Base-by-base conservation (phyloP, 2,888 invertebrate species). In the Mythimna ferrago region DNA sequence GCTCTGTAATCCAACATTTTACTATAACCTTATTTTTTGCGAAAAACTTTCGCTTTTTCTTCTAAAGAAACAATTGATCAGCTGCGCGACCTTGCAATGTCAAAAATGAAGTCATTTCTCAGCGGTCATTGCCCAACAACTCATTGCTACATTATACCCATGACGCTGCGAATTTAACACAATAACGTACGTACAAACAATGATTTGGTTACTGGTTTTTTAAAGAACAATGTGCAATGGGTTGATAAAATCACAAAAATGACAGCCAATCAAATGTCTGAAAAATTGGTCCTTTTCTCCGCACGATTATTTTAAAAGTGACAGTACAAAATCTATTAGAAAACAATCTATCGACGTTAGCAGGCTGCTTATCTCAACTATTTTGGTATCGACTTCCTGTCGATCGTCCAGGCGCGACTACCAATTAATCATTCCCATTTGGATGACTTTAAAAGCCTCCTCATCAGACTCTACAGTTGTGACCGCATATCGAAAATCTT, bases 61-160 rank as follows among this genome's bases (percentile, higher is more conserved):
- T 61, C 19, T 61, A 51, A 35, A 62, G 61, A 58, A 71, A 71
- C 44, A 26, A 66, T 16, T 60, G 19, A 61, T 61, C 54, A 48
- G n/a, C 63, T 51, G 38, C 11, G 41, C 57, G 80, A 74, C 82
- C 82, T 82, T 81, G 74, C 61, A 68, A 68, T 61, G 65, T 65
- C 81, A 71, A 71, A 74, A 66, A 51, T 63, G 51, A 66, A 78
- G 70, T 68, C n/a, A 74, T 63, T 73, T 71, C 60, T 19, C 38
- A 75, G 56, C 68, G 62, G 62, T 21, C 66, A 61, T 81, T 81
- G 64, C 48, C 58, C 80, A 82, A 82, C 62, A 38, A 64, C 10
- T 78, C 19, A 56, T 74, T 78, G 62, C 61, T 44, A 48, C 65
- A 26, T 65, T 48, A 56, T 19, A 10, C 53, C 80, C 69, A 73